Conservation (phyloP, 1,140 invertebrate genomes). For the Aphidius ervi region DNA sequence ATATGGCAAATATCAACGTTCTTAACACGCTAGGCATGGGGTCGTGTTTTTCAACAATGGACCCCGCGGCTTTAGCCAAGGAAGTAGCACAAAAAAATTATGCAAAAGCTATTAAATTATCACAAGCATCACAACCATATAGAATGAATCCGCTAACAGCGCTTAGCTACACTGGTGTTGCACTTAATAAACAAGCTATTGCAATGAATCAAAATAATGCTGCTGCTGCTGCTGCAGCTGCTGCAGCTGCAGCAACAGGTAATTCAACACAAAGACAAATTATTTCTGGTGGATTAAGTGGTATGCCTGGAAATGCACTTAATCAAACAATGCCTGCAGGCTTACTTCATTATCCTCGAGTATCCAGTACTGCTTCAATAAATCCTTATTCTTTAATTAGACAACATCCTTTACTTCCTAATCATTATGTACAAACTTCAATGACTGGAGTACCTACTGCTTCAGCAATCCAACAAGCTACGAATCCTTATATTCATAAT, state of each 20-base stretch:
- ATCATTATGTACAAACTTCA: slow-evolving; percentile 41
- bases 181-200: slow-evolving; percentile 63
- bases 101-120: slow-evolving; percentile 63
- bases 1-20: slow-evolving; percentile 43
- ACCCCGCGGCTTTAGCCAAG: slow-evolving; percentile 65
- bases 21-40: slow-evolving; percentile 42
- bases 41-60: slow-evolving; percentile 40
- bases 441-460: slow-evolving; percentile 39
- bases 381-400: slow-evolving; percentile 55
- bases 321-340: slow-evolving; percentile 42
- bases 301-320: slow-evolving; percentile 34
- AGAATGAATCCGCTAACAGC: slow-evolving; percentile 57
- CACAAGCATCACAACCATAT: slow-evolving; percentile 51
- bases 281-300: slow-evolving; percentile 36
- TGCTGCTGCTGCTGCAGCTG: slow-evolving; percentile 37
- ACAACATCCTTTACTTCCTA: slow-evolving; percentile 48
- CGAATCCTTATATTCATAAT: slow-evolving; percentile 43
- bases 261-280: slow-evolving; percentile 34
- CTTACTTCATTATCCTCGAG: slow-evolving; percentile 56
- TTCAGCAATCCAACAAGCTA: slow-evolving; percentile 49
- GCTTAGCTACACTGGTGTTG: slow-evolving; percentile 73
- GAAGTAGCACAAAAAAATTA: slow-evolving; percentile 76
- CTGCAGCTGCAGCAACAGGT: slow-evolving; percentile 30
- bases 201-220: slow-evolving; percentile 33
- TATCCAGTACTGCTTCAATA: slow-evolving; percentile 52